Conservation (phyloP, 1,140 invertebrate genomes). For the Bombus sylvicola region DNA sequence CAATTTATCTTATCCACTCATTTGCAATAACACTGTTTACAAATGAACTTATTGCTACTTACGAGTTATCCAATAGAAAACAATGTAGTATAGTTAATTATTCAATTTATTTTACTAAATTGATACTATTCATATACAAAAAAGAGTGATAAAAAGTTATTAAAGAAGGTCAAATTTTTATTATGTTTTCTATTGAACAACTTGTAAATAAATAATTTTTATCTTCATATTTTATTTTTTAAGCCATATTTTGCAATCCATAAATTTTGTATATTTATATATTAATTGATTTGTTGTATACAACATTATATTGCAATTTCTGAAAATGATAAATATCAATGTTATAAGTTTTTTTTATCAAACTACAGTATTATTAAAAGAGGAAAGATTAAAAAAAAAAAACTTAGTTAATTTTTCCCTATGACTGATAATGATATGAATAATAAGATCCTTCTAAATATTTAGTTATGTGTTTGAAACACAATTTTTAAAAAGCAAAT, state of each 20-base stretch:
- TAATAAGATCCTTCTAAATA: conserved; percentile 30
- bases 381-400: neutral
- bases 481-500: conserved; percentile 26
- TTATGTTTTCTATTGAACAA: conserved; percentile 40
- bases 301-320: conserved; percentile 21
- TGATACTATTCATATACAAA: conserved; percentile 1
- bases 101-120: neutral
- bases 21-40: conserved; percentile 36
- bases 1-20: conserved; percentile 25
- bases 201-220: conserved; percentile 39
- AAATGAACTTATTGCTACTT: conserved; percentile 27
- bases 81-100: conserved; percentile 8
- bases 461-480: conserved; percentile 41
- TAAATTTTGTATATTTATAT: conserved; percentile 42
- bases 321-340: conserved; percentile 48
- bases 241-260: conserved; percentile 43
- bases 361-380: conserved; percentile 24
- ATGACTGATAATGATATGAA: conserved; percentile 37
- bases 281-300: conserved; percentile 37
- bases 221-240: conserved; percentile 28
- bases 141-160: neutral
- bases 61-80: conserved; percentile 41
- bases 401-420: conserved; percentile 42
- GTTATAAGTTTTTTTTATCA: conserved; percentile 4
- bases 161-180: conserved; percentile 1